phyloP scores from a whole-genome alignment of 2,797 vertebrate genomes.

The Helarctos malayanus region DNA sequence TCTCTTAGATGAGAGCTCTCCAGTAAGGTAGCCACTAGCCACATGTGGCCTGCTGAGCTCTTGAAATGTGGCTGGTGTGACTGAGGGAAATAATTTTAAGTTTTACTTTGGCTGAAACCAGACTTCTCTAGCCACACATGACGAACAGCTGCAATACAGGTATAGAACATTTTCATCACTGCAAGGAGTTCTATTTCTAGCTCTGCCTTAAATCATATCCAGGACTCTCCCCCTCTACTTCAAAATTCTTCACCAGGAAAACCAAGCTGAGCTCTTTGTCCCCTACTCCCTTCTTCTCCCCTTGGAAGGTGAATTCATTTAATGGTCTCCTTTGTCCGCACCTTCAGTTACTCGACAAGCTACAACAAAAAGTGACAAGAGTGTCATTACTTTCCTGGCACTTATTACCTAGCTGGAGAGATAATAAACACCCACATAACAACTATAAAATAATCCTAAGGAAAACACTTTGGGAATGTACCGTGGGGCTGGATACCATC shows the following conservation, averaged over 20 bases:
- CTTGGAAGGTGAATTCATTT: slow-evolving; percentile 6
- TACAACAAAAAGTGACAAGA: background rate
- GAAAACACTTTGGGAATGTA: background rate
- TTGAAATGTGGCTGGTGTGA: background rate
- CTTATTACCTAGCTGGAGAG: background rate
- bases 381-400: background rate
- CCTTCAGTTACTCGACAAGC: background rate
- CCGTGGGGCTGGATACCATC: background rate
- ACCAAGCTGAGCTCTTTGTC: background rate
- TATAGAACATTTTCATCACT: background rate
- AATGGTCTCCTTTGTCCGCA: slow-evolving; percentile 17
- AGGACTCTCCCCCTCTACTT: background rate
- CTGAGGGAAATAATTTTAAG: background rate
- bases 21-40: background rate
- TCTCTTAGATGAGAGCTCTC: background rate
- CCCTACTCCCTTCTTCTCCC: background rate
- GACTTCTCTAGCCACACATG: background rate
- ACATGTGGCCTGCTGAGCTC: background rate
- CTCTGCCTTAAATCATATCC: background rate
- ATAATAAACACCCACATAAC: background rate
- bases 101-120: slow-evolving; percentile 52
- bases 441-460: slow-evolving; percentile 12
- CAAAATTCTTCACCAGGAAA: background rate
- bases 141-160: background rate
- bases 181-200: background rate